Evolutionary conservation across 2,797 vertebrate genomes (phyloP).

Genomic region (Hyperoplus immaculatus): DNA sequence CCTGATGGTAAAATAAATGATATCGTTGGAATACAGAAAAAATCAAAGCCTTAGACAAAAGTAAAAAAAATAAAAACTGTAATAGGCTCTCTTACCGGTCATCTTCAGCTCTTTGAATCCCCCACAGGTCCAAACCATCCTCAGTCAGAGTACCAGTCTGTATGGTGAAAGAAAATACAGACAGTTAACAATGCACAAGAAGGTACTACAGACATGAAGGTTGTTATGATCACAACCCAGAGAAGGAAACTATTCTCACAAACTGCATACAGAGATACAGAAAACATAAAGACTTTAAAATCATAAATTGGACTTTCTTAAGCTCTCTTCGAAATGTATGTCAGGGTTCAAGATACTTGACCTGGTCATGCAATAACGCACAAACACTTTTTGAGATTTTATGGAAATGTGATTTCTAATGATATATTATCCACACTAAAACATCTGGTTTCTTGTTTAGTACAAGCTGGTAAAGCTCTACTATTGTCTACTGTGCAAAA

Average conservation of each 20-base stretch:
- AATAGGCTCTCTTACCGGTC: slow-evolving; percentile 79
- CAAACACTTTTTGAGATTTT: background rate
- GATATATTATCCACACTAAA: background rate
- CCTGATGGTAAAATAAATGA: background rate
- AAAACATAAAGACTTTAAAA: background rate
- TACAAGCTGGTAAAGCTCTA: background rate
- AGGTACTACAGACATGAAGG: no score
- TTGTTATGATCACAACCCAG: background rate
- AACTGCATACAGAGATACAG: background rate
- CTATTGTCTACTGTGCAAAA: background rate
- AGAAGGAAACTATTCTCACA: background rate
- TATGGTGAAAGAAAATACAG: slow-evolving; percentile 5
- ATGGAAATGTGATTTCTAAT: background rate
- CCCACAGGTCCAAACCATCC: slow-evolving; percentile 96
- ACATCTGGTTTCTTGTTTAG: background rate
- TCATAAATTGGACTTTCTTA: background rate
- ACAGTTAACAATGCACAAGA: background rate
- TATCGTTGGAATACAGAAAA: no score
- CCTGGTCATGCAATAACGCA: background rate
- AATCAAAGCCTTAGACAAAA: no score
- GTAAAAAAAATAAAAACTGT: background rate
- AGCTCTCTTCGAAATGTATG: background rate
- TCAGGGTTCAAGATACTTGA: background rate
- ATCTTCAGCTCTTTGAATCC: slow-evolving; percentile 89
- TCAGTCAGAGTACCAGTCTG: slow-evolving; percentile 98